These are phyloP conservation scores for Drosophila birchii DNA, from an alignment of 2,888 invertebrate genomes.

Conservation along the genomic window DNA sequence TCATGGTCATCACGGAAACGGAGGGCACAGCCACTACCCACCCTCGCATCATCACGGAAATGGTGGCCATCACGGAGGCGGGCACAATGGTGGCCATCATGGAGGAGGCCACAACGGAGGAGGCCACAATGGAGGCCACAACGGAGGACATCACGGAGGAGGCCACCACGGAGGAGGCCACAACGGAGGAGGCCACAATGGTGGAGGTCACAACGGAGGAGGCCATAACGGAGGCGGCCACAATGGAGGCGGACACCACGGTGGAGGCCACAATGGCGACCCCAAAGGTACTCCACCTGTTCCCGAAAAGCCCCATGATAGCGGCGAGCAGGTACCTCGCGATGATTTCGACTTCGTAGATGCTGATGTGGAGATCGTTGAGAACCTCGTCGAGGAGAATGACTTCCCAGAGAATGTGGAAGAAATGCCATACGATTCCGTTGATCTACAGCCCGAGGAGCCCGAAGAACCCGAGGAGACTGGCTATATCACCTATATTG, in stretches of 20 bases:
- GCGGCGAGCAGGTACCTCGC: not conserved
- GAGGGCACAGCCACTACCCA: conserved; percentile 5
- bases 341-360: conserved; percentile 22
- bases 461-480: conserved; percentile 15
- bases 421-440: not conserved
- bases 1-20: not conserved
- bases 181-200: not conserved
- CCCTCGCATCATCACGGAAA: not conserved
- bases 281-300: not conserved
- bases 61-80: not conserved
- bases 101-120: not conserved
- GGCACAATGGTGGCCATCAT: not conserved
- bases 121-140: not conserved
- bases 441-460: conserved; percentile 3
- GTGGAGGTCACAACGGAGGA: not conserved
- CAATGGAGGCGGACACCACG: not conserved
- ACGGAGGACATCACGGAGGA: not conserved
- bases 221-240: not conserved
- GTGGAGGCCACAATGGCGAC: not conserved
- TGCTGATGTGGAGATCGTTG: conserved; percentile 23
- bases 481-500: conserved; percentile 9
- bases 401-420: conserved; percentile 16
- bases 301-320: not conserved
- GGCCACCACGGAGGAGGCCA: not conserved
- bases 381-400: conserved; percentile 28